phyloP scores from a whole-genome alignment of 2,888 invertebrate genomes.

The Trachelus tabidus region DNA sequence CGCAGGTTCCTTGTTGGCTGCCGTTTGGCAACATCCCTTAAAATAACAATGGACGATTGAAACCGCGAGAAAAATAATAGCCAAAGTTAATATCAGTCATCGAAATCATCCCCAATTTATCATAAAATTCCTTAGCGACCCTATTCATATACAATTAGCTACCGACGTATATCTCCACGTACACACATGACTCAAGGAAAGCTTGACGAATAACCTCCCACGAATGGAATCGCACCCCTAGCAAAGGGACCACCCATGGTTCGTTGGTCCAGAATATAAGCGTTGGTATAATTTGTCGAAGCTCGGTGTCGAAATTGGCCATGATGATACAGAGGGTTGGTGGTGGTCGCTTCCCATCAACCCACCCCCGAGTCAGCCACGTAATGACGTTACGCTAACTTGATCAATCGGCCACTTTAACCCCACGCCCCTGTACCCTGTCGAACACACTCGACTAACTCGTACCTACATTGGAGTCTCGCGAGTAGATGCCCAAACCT shows the following conservation, averaged over 20 bases:
- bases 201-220: neutral
- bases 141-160: neutral
- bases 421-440: conserved; percentile 28
- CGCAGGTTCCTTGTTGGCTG: neutral
- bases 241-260: neutral
- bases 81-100: neutral
- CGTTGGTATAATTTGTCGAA: conserved; percentile 52
- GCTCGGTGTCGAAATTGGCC: conserved; percentile 61
- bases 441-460: conserved; percentile 47
- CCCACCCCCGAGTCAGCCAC: conserved; percentile 42
- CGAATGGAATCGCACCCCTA: neutral
- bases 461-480: conserved; percentile 18
- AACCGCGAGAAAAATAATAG: neutral
- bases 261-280: neutral
- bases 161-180: no score
- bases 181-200: neutral
- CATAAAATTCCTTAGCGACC: neutral
- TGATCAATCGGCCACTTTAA: conserved; percentile 48
- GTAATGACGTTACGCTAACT: conserved; percentile 61
- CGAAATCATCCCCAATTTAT: neutral
- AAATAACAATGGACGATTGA: neutral
- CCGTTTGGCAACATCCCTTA: neutral
- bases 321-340: conserved; percentile 23
- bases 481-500: conserved; percentile 1
- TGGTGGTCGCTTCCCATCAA: conserved; percentile 43